These are phyloP conservation scores for Orussus abietinus DNA, from an alignment of 1,140 invertebrate genomes.

Conservation along the genomic window DNA sequence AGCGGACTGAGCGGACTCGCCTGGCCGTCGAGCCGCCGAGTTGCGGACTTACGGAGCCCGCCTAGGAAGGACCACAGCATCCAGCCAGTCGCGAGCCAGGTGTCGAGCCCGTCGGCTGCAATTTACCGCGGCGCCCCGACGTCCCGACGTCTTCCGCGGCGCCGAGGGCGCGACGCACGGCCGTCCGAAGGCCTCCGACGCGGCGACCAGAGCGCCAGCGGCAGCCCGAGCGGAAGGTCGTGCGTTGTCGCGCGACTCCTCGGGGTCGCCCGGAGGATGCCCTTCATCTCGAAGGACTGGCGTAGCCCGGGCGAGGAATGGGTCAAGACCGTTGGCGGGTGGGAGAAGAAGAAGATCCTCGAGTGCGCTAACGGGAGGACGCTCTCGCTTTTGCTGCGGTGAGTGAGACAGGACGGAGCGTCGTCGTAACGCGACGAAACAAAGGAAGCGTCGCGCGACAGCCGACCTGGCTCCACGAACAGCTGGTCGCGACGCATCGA, in stretches of 20 bases:
- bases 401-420: slow-evolving; percentile 23
- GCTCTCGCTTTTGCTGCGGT: slow-evolving; percentile 47
- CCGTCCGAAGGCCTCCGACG: slow-evolving; percentile 1
- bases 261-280: slow-evolving; percentile 62
- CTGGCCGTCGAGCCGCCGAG: slow-evolving; percentile 11
- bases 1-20: slow-evolving; percentile 11
- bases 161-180: too few species aligned
- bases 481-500: too few species aligned
- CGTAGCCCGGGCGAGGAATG: slow-evolving; percentile 95
- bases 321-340: slow-evolving; percentile 95
- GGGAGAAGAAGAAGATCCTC: slow-evolving; percentile 92
- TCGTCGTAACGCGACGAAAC: too few species aligned
- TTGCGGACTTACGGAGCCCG: slow-evolving; percentile 21
- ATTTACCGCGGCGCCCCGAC: too few species aligned
- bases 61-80: too few species aligned
- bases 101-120: too few species aligned
- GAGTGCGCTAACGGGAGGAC: slow-evolving; percentile 65
- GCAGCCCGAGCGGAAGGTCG: slow-evolving; percentile 3
- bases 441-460: too few species aligned
- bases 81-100: too few species aligned
- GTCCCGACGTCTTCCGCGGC: too few species aligned
- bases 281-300: slow-evolving; percentile 92
- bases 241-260: too few species aligned
- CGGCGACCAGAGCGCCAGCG: slow-evolving; percentile 5
- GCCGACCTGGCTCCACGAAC: too few species aligned